Evolutionary conservation across 2,113 vertebrate genomes (phyloP), one percentile per base, ranked within the genome.

Genomic region (Terrapene triunguis): DNA sequence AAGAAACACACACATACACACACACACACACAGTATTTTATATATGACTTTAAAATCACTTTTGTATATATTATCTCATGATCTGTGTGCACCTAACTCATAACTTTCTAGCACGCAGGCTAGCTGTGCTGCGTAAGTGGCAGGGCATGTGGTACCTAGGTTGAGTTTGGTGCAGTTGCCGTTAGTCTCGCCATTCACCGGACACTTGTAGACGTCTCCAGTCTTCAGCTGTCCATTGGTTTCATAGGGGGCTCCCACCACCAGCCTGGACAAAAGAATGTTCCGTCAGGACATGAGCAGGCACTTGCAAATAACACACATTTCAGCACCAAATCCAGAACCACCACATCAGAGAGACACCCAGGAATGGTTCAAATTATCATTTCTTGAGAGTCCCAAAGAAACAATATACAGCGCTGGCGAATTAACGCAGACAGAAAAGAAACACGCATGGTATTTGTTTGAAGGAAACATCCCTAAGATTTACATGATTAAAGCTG

Each of bases 181-280:
- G 13, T 98, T 98, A 62, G 65, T 97, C 53, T 98, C 98, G 22
- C 98, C 98, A 85, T 80, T 98, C 94, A 99, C 97, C 0, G 99
- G 99, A 92, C 99, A 99, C 97, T 99, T 99, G 98, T 99, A 99
- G 89, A 99, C 98, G 3, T 99, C 99, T 48, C 99, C 99, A 0
- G 99, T 99, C 97, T 99, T 99, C 98, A 99, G 99, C 38, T 98
- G 98, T n/a, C 99, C 99, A 0, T 99, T 99, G 96, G 98, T 99
- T 98, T 99, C 99, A 72, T 99, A 98, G 0, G 99, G 99, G 24
- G 99, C 99, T 2, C 99, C 99, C 78, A 99, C 99, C 80, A 99
- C 98, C 97, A 99, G 97, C 99, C 99, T 99, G 94, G 1, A 92
- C 95, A 82, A 90, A 89, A 97, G 84, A 89, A 4, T 57, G 38